Evolutionary conservation across 2,888 invertebrate species (phyloP).

Genomic region (Eupithecia tripunctaria): DNA sequence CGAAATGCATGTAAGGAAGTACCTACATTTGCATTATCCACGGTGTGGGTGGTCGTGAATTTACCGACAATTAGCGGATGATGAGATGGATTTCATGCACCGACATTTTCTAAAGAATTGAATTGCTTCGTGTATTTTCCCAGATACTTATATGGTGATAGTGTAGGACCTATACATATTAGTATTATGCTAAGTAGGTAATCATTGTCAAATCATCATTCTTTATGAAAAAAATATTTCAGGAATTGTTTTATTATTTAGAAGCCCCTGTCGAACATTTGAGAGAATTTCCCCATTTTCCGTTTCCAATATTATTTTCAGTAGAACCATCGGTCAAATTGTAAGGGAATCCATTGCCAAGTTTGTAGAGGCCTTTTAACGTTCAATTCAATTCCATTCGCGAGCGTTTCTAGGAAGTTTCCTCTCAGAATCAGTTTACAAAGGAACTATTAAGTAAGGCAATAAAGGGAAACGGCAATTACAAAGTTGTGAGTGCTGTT

Average conservation of each 20-base stretch:
- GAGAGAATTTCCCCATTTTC: not conserved
- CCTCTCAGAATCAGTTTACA: slow-evolving; percentile 24
- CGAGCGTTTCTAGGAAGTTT: slow-evolving; percentile 1
- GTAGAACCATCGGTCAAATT: not conserved
- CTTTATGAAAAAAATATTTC: not conserved
- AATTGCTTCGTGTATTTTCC: not conserved
- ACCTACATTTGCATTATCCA: slow-evolving; percentile 53
- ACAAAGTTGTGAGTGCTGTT: slow-evolving; percentile 25
- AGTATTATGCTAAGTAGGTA: no score
- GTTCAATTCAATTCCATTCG: not conserved
- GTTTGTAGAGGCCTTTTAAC: not conserved
- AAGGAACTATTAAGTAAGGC: slow-evolving; percentile 11
- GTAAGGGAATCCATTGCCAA: not conserved
- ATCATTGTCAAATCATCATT: no score
- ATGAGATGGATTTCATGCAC: slow-evolving; percentile 8
- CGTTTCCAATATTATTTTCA: not conserved
- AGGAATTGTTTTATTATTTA: not conserved
- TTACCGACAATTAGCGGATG: slow-evolving; percentile 44
- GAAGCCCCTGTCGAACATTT: not conserved
- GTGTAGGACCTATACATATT: not conserved
- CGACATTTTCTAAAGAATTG: not conserved
- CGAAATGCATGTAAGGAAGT: slow-evolving; percentile 34
- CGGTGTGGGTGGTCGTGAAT: slow-evolving; percentile 62
- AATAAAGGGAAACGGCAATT: slow-evolving; percentile 25
- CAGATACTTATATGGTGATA: not conserved